Percentiles rank a stretch among this genome's conserved stretches.
Conservation (phyloP, 2,797 vertebrate genomes). For the Eremophila alpestris region DNA sequence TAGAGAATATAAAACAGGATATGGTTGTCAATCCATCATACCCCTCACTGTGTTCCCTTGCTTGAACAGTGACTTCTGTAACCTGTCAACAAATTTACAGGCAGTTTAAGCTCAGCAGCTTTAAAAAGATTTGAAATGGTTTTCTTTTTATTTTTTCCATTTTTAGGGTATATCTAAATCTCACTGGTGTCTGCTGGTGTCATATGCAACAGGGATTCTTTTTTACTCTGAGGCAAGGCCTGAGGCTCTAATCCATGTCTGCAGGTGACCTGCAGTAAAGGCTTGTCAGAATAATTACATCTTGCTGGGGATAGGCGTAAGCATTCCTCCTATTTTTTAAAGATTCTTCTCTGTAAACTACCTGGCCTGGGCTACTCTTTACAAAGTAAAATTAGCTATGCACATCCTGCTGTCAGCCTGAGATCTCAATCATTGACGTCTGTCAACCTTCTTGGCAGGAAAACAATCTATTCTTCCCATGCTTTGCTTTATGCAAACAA, state of each 20-base stretch:
- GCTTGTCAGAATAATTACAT: constrained; percentile 15
- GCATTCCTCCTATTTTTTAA: neutral
- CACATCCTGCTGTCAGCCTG: neutral
- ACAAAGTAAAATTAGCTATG: constrained; percentile 32
- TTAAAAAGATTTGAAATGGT: neutral
- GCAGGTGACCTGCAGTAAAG: neutral
- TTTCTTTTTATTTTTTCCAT: neutral
- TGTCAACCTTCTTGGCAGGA: neutral
- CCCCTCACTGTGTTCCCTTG: neutral
- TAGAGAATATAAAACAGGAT: neutral
- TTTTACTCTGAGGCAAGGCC: neutral
- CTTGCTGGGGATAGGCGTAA: neutral
- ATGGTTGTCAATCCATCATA: neutral
- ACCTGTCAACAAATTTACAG: neutral
- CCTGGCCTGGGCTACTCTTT: neutral
- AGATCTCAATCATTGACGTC: neutral
- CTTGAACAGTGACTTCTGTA: neutral
- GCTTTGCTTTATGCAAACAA: constrained; percentile 9
- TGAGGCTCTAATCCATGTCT: neutral
- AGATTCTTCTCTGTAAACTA: neutral
- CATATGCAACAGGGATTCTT: neutral
- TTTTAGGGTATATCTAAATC: neutral
- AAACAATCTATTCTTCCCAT: neutral
- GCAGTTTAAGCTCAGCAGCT: neutral
- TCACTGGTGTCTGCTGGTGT: neutral